Conservation (phyloP, 1,140 invertebrate species). For the Tetragonula clypearis region DNA sequence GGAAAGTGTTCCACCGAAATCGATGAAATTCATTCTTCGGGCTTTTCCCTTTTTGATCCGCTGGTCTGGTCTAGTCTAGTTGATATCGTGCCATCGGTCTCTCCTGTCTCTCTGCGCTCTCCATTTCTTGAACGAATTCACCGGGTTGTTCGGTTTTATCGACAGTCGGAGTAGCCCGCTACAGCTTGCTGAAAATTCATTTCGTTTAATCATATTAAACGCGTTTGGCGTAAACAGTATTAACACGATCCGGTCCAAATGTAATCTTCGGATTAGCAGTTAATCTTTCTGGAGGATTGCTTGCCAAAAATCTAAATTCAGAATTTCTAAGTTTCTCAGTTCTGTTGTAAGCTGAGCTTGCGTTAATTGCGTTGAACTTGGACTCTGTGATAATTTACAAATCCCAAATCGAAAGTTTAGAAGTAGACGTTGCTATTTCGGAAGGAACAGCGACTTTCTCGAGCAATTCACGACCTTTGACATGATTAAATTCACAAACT, state of each 20-base stretch:
- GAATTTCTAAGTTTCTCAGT: too few relatives aligned
- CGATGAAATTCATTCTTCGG: conserved; percentile 31
- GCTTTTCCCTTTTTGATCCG: conserved; percentile 35
- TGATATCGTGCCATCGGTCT: conserved; percentile 24
- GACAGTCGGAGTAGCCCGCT: neutral
- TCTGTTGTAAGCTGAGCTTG: too few relatives aligned
- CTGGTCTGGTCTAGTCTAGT: conserved; percentile 18
- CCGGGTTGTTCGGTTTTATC: conserved; percentile 9
- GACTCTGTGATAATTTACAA: too few relatives aligned
- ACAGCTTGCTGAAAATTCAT: conserved; percentile 11
- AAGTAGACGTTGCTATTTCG: too few relatives aligned
- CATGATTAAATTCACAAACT: too few relatives aligned
- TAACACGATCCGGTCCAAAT: neutral
- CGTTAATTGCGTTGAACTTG: too few relatives aligned
- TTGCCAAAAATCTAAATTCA: conserved; percentile 31
- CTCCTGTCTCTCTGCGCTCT: neutral
- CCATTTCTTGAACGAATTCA: conserved; percentile 5
- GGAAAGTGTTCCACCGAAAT: conserved; percentile 24
- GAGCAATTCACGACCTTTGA: too few relatives aligned
- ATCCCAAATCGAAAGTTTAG: too few relatives aligned
- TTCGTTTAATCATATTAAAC: neutral
- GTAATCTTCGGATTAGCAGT: conserved; percentile 7
- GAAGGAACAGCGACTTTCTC: too few relatives aligned
- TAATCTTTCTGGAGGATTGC: conserved; percentile 2
- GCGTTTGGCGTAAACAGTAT: too few relatives aligned